phyloP scores from a whole-genome alignment of 2,888 invertebrate species.

The Brachypterus glaber region DNA sequence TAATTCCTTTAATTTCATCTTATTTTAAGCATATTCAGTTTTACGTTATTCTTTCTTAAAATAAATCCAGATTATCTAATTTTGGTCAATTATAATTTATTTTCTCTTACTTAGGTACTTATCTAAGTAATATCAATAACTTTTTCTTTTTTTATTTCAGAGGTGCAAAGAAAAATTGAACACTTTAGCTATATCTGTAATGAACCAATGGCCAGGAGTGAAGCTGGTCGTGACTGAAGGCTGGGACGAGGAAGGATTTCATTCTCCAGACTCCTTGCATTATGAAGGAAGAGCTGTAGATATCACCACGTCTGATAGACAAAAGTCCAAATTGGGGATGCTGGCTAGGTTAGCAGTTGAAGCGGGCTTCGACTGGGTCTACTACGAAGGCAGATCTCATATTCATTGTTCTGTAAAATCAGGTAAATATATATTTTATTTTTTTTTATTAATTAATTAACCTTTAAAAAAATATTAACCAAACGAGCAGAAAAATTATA shows the following conservation, averaged over 20 bases:
- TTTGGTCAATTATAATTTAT: too few relatives aligned
- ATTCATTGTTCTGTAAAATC: conserved; percentile 97
- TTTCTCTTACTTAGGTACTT: not conserved
- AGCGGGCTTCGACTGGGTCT: conserved; percentile 98
- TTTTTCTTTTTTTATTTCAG: conserved; percentile 51
- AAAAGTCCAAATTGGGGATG: conserved; percentile 91
- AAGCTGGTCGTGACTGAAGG: conserved; percentile 87
- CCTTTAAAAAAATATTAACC: too few relatives aligned
- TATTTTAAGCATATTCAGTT: too few relatives aligned
- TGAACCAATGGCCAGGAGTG: conserved; percentile 98
- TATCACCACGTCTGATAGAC: conserved; percentile 88
- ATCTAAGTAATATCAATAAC: not conserved
- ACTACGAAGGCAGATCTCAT: conserved; percentile 88
- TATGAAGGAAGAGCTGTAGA: conserved; percentile 96
- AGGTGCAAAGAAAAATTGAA: conserved; percentile 93
- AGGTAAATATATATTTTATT: conserved; percentile 50
- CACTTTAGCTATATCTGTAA: conserved; percentile 88
- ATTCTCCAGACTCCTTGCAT: conserved; percentile 76
- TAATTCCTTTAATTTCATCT: too few relatives aligned
- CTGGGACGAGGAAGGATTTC: conserved; percentile 83
- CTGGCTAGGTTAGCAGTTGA: conserved; percentile 90
- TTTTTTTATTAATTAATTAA: too few relatives aligned
- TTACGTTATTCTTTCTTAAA: too few relatives aligned
- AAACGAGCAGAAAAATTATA: too few relatives aligned
- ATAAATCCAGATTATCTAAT: too few relatives aligned